phyloP scores from a whole-genome alignment of 2,888 invertebrate genomes.

The Frankliniella intonsa region DNA sequence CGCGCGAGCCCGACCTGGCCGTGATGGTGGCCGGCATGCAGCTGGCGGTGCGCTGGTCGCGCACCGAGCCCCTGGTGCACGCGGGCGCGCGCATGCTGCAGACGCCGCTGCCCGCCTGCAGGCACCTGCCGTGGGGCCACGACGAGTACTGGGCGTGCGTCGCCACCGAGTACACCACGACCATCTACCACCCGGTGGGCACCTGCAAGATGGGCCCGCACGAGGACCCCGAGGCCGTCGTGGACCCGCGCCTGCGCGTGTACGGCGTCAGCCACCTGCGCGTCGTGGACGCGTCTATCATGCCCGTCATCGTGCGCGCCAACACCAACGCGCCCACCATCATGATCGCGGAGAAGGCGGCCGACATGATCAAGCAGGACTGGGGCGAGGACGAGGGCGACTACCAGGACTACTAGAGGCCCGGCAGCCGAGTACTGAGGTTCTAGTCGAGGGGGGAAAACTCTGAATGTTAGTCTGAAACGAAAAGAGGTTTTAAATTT shows the following conservation, averaged over 20 bases:
- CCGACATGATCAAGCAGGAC: constrained; percentile 36
- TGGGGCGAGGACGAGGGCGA: constrained; percentile 18
- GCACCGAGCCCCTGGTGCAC: constrained; percentile 55
- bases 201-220: constrained; percentile 45
- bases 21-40: constrained; percentile 52
- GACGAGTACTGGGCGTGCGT: constrained; percentile 65
- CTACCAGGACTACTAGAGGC: background rate
- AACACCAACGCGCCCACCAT: constrained; percentile 53
- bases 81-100: constrained; percentile 55
- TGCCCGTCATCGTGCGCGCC: constrained; percentile 56
- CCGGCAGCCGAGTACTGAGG: background rate
- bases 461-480: too few relatives aligned
- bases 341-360: constrained; percentile 53
- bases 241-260: constrained; percentile 49
- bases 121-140: constrained; percentile 51
- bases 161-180: constrained; percentile 60
- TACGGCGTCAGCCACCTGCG: constrained; percentile 61
- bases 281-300: constrained; percentile 65
- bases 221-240: constrained; percentile 45
- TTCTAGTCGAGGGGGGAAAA: too few relatives aligned
- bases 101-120: constrained; percentile 57
- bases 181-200: constrained; percentile 58
- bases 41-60: constrained; percentile 55
- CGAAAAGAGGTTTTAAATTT: too few relatives aligned
- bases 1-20: constrained; percentile 46